Evolutionary conservation across 37 sponge, comb jelly and placozoan genomes (phyloP), one percentile per base, ranked within the genome.

Genomic region (Corticium candelabrum): DNA sequence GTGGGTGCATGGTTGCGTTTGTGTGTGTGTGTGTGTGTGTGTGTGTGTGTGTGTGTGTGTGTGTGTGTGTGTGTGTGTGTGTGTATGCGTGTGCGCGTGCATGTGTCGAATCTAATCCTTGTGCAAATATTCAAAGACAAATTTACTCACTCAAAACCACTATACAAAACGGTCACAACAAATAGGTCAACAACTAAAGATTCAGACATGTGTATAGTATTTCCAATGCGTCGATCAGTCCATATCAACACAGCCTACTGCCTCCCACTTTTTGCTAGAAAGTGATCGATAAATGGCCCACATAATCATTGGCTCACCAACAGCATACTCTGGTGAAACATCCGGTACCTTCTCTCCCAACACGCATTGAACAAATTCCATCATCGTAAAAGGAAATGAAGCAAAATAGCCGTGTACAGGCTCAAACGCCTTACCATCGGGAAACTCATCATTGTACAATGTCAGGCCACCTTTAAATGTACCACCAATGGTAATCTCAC

Each of bases 401-500:
- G 35, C 83, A 15, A 29, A 50, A 75, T 79, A 86, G n/a, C 87
- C 87, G 3, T 78, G 79, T 11, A 70, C 78, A 27, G 68, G 69
- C 41, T 41, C 79, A 39, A 70, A 21, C 3, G 40, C 39, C 4
- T 30, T 3, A 3, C 68, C 74, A 31, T 40, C 21, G 0, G 76
- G 67, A 0, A 2, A 5, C 35, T 37, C 76, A 3, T 31, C 21
- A 11, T 35, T 82, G 38, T 30, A 34, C 1, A 78, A 36, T 0
- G 76, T 57, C 78, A 86, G 35, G 4, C 87, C 87, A 50, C 79
- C 87, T 69, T 74, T 40, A 71, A 86, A 86, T 38, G 41, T 33
- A 34, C 87, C 87, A 41, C 77, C 39, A 29, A 86, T 82, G 0
- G 83, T 82, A 11, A 86, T 86, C 43, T 86, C 87, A 62, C 87